Base-by-base conservation (phyloP, 2,888 invertebrate genomes). In the Sesia apiformis region DNA sequence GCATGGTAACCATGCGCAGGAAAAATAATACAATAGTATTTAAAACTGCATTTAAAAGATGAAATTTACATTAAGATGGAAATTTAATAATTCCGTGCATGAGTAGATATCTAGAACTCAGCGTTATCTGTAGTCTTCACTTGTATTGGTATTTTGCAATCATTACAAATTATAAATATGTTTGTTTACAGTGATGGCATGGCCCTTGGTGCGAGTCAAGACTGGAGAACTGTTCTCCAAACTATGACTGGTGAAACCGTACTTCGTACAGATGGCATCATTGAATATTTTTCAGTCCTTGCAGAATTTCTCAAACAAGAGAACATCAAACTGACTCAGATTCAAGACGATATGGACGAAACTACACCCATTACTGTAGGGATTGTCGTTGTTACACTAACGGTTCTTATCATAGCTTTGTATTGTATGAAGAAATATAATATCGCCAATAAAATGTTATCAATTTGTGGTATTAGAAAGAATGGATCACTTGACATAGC, bases 401-500 rank as follows among this genome's bases (percentile, higher is more conserved):
- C 74, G n/a, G 55, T 85, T 43, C 57, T 82, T 8, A 84, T 89
- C 59, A 63, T 88, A 56, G 62, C 83, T 40, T 60, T 85, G n/a
- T 89, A 86, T 57, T 86, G 79, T 70, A 69, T 81, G 38, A 89
- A 81, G 61, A 87, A 84, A 64, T 72, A 78, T 54, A 72, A 83
- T 58, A 56, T 76, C 43, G 72, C 76, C 0, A 69, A 73, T 49
- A 80, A 70, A 67, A 60, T 87, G 41, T 72, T 84, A 49, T 75
- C 84, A 5, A 56, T 74, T 42, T 88, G 84, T 58, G 85, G 88
- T 57, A 64, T 88, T 39, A 84, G 77, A 61, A 84, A 85, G 64
- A 89, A 88, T 59, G 88, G 88, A 0, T 88, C 88, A 5, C 70
- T 88, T 59, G 88, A 89, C 59, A 88, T 88, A 57, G 86, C 73